phyloP scores from a whole-genome alignment of 1,140 invertebrate genomes.

The Drosophila watanabei region DNA sequence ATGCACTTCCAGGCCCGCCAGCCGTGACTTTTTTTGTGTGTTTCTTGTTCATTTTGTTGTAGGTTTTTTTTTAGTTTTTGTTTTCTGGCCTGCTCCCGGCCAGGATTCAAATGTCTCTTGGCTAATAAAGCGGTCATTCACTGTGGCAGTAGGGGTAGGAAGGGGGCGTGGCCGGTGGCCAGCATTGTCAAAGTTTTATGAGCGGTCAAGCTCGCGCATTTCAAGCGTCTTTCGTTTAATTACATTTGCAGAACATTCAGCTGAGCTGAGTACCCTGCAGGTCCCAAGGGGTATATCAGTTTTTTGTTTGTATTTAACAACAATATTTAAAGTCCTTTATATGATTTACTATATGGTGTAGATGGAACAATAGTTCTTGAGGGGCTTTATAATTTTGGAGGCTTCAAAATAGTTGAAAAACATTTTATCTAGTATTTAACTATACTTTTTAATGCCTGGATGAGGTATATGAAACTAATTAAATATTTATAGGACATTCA shows the following conservation, averaged over 20 bases:
- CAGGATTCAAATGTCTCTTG: conserved; percentile 30
- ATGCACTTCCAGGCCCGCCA: conserved; percentile 32
- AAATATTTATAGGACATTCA: too few relatives aligned
- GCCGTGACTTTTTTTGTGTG: not conserved
- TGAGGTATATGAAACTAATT: too few relatives aligned
- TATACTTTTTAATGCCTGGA: too few relatives aligned
- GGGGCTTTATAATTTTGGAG: not conserved
- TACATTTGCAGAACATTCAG: conserved; percentile 46
- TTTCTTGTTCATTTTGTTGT: not conserved
- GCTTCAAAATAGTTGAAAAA: not conserved
- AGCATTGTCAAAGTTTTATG: conserved; percentile 61
- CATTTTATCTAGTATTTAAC: too few relatives aligned
- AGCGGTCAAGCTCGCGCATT: conserved; percentile 55
- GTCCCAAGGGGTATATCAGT: not conserved
- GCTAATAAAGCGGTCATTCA: conserved; percentile 43
- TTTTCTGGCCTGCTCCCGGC: not conserved
- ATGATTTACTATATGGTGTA: too few relatives aligned
- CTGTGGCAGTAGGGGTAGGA: not conserved
- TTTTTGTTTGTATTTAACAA: too few relatives aligned
- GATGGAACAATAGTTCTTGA: not conserved
- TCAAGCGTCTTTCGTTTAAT: conserved; percentile 66
- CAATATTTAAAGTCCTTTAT: too few relatives aligned
- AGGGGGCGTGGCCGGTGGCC: conserved; percentile 1
- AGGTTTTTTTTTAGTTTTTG: too few relatives aligned
- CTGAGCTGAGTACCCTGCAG: conserved; percentile 6